phyloP scores from a whole-genome alignment of 1,140 invertebrate genomes.

The Nephila pilipes region DNA sequence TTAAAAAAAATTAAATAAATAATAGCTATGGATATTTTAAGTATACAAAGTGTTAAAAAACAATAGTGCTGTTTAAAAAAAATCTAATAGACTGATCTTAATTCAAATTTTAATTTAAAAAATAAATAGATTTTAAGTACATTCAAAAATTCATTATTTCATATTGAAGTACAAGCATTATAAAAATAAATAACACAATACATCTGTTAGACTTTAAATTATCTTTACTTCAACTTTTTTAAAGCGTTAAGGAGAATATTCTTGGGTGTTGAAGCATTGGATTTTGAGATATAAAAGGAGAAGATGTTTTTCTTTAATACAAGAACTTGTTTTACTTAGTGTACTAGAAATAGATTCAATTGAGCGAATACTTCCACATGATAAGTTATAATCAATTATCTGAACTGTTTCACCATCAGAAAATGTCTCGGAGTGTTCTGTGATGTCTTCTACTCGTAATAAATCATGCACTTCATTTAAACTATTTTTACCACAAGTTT shows the following conservation, averaged over 20 bases:
- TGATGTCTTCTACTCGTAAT: constrained; percentile 77
- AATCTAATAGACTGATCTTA: too few species aligned
- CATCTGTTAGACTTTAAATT: constrained; percentile 59
- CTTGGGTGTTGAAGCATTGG: constrained; percentile 3
- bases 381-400: constrained; percentile 63
- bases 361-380: too few species aligned
- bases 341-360: constrained; percentile 73
- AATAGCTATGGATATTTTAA: too few species aligned
- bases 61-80: too few species aligned
- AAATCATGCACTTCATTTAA: constrained; percentile 74
- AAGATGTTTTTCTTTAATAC: constrained; percentile 29
- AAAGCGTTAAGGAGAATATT: background rate
- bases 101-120: too few species aligned
- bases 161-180: constrained; percentile 48
- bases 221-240: constrained; percentile 53
- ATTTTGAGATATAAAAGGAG: constrained; percentile 26
- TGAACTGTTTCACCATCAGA: constrained; percentile 76
- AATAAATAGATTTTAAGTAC: constrained; percentile 14
- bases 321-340: constrained; percentile 62
- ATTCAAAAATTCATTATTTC: background rate
- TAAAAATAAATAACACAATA: constrained; percentile 61
- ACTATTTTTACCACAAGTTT: constrained; percentile 68
- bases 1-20: too few species aligned
- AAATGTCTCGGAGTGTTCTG: constrained; percentile 76
- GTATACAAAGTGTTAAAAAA: too few species aligned